phyloP scores from a whole-genome alignment of 2,113 vertebrate species.

The Tachycineta bicolor region DNA sequence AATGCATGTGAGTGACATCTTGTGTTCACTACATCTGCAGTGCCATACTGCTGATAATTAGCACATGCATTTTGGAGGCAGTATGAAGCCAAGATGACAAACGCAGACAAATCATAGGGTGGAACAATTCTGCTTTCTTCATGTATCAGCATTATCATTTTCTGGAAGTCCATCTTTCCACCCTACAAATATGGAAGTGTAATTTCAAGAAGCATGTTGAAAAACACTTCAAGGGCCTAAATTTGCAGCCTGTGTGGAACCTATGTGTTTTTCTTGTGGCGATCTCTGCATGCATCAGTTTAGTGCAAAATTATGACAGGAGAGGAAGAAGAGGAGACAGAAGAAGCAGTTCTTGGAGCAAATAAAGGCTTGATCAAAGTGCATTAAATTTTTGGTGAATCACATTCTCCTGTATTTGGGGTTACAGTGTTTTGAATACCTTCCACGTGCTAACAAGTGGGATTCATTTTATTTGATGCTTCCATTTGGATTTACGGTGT shows the following conservation, averaged over 20 bases:
- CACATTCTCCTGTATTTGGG: neutral
- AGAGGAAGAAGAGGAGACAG: neutral
- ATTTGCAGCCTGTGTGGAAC: neutral
- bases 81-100: neutral
- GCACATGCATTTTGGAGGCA: neutral
- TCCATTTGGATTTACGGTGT: neutral
- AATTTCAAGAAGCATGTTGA: neutral
- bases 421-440: neutral
- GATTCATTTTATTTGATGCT: neutral
- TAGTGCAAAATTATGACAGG: neutral
- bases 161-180: neutral
- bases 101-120: neutral
- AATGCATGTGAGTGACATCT: slow-evolving; percentile 14
- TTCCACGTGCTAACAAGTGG: neutral
- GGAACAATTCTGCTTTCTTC: neutral
- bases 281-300: neutral
- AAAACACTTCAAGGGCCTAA: neutral
- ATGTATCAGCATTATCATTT: neutral
- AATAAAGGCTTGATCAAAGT: neutral
- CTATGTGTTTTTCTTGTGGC: neutral
- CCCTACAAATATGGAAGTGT: neutral
- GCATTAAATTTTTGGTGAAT: neutral
- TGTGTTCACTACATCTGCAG: neutral
- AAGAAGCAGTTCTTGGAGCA: neutral
- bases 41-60: neutral